These are phyloP conservation scores for Apostichopus parvimensis DNA, from an alignment of 35 echinoderm and acorn worm genomes.

Conservation along the genomic window DNA sequence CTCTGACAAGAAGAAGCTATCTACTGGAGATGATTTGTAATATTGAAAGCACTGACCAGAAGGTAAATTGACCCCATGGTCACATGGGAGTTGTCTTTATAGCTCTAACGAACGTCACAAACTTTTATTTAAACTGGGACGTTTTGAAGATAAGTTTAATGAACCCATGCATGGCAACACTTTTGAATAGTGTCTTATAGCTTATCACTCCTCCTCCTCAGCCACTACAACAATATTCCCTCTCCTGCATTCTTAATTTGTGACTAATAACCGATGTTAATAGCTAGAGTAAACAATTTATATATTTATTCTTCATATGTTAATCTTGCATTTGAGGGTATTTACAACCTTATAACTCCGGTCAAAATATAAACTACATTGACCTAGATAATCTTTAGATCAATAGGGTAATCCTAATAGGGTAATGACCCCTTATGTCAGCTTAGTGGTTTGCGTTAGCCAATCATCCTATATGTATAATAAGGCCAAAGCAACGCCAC, in stretches of 20 bases:
- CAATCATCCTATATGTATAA: not conserved
- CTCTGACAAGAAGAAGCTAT: not conserved
- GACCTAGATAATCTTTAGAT: not conserved
- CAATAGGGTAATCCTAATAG: not conserved
- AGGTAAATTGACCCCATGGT: constrained; percentile 20
- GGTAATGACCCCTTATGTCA: not conserved
- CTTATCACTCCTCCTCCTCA: not conserved
- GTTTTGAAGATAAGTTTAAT: constrained; percentile 16
- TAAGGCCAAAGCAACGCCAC: not conserved
- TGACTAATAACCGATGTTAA: not conserved
- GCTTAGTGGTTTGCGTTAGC: not conserved
- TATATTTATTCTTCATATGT: not conserved
- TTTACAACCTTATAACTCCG: not conserved
- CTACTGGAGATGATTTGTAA: constrained; percentile 2
- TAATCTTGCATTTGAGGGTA: not conserved
- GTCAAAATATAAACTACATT: not conserved
- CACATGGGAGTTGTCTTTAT: not conserved
- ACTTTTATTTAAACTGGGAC: constrained; percentile 16
- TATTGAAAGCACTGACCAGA: constrained; percentile 19
- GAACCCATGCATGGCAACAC: constrained; percentile 2
- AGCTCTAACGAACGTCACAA: constrained; percentile 5
- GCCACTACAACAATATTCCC: too few species aligned
- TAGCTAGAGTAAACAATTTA: not conserved
- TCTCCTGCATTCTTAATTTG: not conserved
- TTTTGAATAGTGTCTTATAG: not conserved